A percentile compares a stretch with the other conserved stretches of the same genome.
phyloP scores from a whole-genome alignment of 2,797 vertebrate genomes.

The Ficedula albicollis region DNA sequence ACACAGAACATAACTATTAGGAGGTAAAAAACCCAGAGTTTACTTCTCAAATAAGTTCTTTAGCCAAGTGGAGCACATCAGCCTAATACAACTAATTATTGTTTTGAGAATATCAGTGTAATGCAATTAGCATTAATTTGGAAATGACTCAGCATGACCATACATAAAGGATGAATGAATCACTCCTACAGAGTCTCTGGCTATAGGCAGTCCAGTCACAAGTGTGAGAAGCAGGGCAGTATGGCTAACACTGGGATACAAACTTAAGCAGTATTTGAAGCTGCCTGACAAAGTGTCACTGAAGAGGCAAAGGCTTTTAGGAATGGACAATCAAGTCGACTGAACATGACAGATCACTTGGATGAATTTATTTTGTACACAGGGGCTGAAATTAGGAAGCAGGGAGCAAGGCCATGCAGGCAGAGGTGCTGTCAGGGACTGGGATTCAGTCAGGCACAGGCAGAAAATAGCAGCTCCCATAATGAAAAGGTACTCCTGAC shows the following conservation, averaged over 20 bases:
- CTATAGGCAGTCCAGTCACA: background rate
- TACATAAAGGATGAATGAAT: background rate
- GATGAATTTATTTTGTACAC: background rate
- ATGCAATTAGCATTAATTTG: background rate
- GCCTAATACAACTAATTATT: background rate
- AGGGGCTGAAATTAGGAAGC: background rate
- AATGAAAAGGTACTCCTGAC: background rate
- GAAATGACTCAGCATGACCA: background rate
- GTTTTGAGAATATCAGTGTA: background rate
- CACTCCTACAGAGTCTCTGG: background rate
- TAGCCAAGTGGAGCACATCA: background rate
- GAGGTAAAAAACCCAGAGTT: background rate
- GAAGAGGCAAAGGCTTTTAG: background rate
- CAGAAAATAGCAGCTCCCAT: background rate
- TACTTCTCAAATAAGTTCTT: background rate
- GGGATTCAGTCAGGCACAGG: background rate
- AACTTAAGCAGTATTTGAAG: background rate
- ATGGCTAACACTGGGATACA: background rate
- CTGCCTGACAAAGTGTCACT: background rate
- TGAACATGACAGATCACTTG: background rate
- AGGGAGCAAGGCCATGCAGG: background rate
- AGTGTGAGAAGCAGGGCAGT: background rate
- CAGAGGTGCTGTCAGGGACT: background rate
- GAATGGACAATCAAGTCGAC: background rate
- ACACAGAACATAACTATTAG: background rate